Base-by-base conservation (phyloP, 2,888 invertebrate genomes). In the Tuberolachnus salignus region DNA sequence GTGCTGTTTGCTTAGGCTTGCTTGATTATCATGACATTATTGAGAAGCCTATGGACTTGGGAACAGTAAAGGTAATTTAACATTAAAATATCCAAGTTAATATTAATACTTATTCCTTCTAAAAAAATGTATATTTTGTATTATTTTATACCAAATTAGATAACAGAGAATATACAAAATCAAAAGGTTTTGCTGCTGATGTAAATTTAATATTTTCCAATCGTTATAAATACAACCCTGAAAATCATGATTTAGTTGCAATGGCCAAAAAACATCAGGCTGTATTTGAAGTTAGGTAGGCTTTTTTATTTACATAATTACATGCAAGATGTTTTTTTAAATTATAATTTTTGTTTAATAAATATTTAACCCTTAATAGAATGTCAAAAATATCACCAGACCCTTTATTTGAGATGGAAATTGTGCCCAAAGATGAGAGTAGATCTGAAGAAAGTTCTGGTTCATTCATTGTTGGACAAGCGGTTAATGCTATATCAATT, bases 31-130 rank as follows among this genome's bases (percentile, higher is more conserved):
- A 98, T 88, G 96, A 95, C 85, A 95, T 99, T 84, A 98, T 99
- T 84, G 97, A 97, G 87, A 94, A 96, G 86, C 99, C 99, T n/a
- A 99, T 99, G 99, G 99, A 99, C 87, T 89, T 99, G 85, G 95
- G 97, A 72, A 97, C 98, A n/a, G 95, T 98, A 21, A 98, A 97
- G 88, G 88, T 88, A 84, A 81, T 82, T 44, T 34, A 26, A 72
- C 23, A 34, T 55, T n/a, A n/a, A n/a, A n/a, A 11, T n/a, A 21
- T 78, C 42, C 57, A 51, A 53, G 51, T 74, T 46, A 81, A n/a
- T 51, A 70, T 74, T 74, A 3, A 63, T 59, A 23, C 21, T 16
- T 6, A 26, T 42, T 49, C 57, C 57, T 21, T 44, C 14, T 2
- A 59, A 34, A 34, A 34, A 34, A 34, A 34, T 34, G 16, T 23